phyloP scores from a whole-genome alignment of 2,113 vertebrate species.

The Zootoca vivipara region DNA sequence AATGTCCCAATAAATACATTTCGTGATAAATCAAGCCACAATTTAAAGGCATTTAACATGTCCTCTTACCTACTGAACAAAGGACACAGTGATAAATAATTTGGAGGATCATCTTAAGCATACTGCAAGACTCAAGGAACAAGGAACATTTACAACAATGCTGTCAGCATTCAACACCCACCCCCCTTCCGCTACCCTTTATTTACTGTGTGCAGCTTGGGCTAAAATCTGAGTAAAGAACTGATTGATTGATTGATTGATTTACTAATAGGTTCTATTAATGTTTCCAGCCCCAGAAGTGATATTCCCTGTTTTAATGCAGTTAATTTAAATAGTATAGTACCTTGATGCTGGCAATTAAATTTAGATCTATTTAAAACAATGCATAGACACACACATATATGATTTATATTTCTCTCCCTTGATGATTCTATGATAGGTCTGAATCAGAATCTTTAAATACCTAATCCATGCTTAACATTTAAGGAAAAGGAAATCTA shows the following conservation, averaged over 20 bases:
- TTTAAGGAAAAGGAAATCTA: background rate
- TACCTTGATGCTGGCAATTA: background rate
- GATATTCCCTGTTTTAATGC: background rate
- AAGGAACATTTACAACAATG: background rate
- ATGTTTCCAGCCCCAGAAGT: background rate
- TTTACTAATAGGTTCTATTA: background rate
- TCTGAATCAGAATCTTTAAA: background rate
- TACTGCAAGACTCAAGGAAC: background rate
- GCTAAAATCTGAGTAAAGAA: constrained; percentile 6
- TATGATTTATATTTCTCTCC: background rate
- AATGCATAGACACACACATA: background rate
- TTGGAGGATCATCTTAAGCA: background rate
- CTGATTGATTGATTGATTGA: background rate
- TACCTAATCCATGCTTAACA: background rate
- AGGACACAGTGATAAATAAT: background rate
- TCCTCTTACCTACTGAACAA: background rate
- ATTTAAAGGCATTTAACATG: constrained; percentile 10
- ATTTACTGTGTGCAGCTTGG: background rate
- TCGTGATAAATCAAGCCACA: background rate
- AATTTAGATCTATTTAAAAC: background rate
- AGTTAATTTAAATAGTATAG: constrained; percentile 9
- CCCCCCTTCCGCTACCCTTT: background rate
- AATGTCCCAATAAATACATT: background rate
- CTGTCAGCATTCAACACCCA: background rate
- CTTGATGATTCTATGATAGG: background rate